Evolutionary conservation across 2,113 vertebrate genomes (phyloP), one percentile per base, ranked within the genome.

Genomic region (Nothoprocta perdicaria): DNA sequence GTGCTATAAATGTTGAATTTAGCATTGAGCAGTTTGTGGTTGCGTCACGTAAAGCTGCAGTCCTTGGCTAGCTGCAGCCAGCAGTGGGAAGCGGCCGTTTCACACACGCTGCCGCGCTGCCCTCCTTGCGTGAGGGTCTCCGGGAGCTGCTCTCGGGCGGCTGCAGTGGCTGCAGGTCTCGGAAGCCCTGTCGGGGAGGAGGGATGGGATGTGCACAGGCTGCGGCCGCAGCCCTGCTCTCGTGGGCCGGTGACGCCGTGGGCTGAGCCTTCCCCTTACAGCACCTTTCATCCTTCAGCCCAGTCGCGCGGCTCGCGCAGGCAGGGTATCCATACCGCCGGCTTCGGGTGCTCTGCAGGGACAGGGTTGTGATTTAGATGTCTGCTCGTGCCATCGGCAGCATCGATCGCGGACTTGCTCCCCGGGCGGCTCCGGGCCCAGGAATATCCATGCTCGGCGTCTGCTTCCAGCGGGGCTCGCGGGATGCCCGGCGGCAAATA

Each of bases 61-160:
- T 29, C 18, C 71, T 14, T 26, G 15, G 75, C 29, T 26, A 9
- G 72, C 78, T 63, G 61, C 86, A 41, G 77, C 29, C 4, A 0
- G 18, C 7, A 78, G 23, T 53, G 60, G 73, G 53, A 61, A 90
- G 33, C 53, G 35, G 79, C 19, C 60, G 61, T 65, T 50, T 66
- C n/a, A 15, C 67, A 27, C 41, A 16, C 68, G 14, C 31, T 1
- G 62, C 23, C 6, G 3, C 55, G 73, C 57, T 62, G 26, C 46
- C 22, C 24, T 65, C 23, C 69, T 71, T 4, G 72, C 41, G 40
- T 74, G 69, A 53, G 60, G 9, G 15, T 58, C 60, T 13, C 22
- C 53, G 6, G 45, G 46, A 17, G 74, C 41, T 23, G 1, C 0
- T 0, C 45, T 31, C 43, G 1, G 2, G 14, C 38, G 61, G 45